Evolutionary conservation across 2,888 invertebrate species (phyloP).

Genomic region (Agrochola macilenta): DNA sequence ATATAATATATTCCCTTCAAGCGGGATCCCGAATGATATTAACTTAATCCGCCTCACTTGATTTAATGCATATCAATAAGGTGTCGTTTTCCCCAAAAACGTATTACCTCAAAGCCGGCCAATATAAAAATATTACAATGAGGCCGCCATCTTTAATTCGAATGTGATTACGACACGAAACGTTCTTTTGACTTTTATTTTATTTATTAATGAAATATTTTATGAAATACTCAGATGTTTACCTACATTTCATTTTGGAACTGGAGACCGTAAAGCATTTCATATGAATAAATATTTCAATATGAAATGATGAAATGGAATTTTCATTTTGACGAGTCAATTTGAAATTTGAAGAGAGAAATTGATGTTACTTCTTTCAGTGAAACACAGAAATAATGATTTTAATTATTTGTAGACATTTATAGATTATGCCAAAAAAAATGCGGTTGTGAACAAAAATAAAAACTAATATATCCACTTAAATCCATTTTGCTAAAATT

Average conservation of each 20-base stretch:
- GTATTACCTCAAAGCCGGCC: constrained; percentile 36
- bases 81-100: constrained; percentile 36
- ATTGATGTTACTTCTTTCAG: background rate
- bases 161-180: constrained; percentile 21
- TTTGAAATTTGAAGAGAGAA: background rate
- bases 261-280: background rate
- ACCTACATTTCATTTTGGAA: background rate
- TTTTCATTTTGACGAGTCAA: background rate
- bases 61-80: constrained; percentile 63
- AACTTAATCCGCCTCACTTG: constrained; percentile 31
- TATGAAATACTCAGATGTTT: background rate
- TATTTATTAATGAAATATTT: constrained; percentile 21
- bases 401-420: background rate
- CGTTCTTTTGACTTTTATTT: constrained; percentile 3
- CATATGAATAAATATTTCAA: background rate
- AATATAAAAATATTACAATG: constrained; percentile 54
- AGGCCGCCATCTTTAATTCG: constrained; percentile 34
- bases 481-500: background rate
- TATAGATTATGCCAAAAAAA: background rate
- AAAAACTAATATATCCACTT: too few species aligned
- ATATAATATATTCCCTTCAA: background rate
- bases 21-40: constrained; percentile 32
- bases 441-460: too few species aligned
- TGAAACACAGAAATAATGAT: background rate
- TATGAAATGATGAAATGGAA: constrained; percentile 5